Base-by-base conservation (phyloP, 2,113 vertebrate genomes). In the Stegostoma tigrinum region DNA sequence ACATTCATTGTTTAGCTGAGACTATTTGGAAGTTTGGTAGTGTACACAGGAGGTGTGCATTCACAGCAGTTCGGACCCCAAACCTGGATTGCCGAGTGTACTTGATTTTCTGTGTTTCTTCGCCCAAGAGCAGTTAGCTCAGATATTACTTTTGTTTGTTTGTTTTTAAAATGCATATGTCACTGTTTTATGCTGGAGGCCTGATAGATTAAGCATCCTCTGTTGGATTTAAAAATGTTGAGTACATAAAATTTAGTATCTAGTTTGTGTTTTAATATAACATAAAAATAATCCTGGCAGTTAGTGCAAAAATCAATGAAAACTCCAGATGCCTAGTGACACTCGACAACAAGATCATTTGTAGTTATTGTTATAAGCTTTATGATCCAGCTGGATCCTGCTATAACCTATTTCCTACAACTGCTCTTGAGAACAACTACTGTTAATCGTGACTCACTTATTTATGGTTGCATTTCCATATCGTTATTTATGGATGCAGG, bases 391-490 rank as follows among this genome's bases (percentile, higher is more conserved):
- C 64, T 70, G 93, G 38, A 94, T 48, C 24, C 38, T 45, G 19
- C 38, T 70, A 19, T 30, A 42, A 8, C 66, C 91, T 94, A 67
- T 94, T 68, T 94, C 23, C 67, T 94, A 68, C 48, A 94, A 94
- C 93, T 70, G 66, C 93, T 94, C 64, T 94, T 45, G 66, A 94
- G 93, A 94, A 42, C 93, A 70, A 94, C 66, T 30, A 27, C 93
- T 45, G 66, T 70, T 67, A 48, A 38, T 68, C 66, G 93, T 94
- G 93, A 67, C 64, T 94, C 66, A 21, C 66, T 94, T 94, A 70
- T 94, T 94, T 70, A 68, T 94, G 66, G 38, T 70, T 94, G 93
- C 67, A 70, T 68, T 94, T 94, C 66, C 38, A 3, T 70, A 21
- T 94, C n/a, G 66, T 42, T 94, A 94, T 94, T 67, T 94, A 42